Conservation (phyloP, 2,888 invertebrate genomes). For the Cryptus armator region DNA sequence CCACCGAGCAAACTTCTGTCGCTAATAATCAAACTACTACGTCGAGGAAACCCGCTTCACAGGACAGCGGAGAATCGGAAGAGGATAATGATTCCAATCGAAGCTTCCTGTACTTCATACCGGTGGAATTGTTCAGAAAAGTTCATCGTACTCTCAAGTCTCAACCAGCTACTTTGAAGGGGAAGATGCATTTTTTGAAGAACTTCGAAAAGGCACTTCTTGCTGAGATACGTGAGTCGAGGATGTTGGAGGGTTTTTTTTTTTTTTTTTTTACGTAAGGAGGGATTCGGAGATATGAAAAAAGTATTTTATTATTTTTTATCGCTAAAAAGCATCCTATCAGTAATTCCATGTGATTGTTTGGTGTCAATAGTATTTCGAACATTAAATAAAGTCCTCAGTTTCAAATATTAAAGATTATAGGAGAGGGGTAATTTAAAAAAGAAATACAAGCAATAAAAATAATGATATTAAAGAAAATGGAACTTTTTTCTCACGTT, state of each 20-base stretch:
- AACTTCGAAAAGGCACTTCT: constrained; percentile 88
- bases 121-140: constrained; percentile 80
- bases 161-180: constrained; percentile 79
- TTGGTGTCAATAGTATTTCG: too few species aligned
- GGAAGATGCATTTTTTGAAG: constrained; percentile 88
- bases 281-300: too few species aligned
- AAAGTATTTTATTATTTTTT: too few species aligned
- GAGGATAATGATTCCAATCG: constrained; percentile 54
- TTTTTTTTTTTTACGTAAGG: background rate
- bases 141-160: constrained; percentile 81
- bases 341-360: too few species aligned
- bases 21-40: constrained; percentile 21
- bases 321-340: too few species aligned
- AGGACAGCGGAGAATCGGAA: constrained; percentile 13
- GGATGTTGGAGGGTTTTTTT: constrained; percentile 8
- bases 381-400: too few species aligned
- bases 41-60: background rate
- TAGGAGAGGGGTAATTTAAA: too few species aligned
- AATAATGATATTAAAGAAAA: too few species aligned
- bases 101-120: constrained; percentile 77
- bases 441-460: too few species aligned
- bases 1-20: background rate
- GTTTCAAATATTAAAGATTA: too few species aligned
- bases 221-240: constrained; percentile 88
- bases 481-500: too few species aligned